Evolutionary conservation across 1,140 invertebrate species (phyloP), one percentile per base, ranked within the genome.

Genomic region (Hypsibius dujardini): DNA sequence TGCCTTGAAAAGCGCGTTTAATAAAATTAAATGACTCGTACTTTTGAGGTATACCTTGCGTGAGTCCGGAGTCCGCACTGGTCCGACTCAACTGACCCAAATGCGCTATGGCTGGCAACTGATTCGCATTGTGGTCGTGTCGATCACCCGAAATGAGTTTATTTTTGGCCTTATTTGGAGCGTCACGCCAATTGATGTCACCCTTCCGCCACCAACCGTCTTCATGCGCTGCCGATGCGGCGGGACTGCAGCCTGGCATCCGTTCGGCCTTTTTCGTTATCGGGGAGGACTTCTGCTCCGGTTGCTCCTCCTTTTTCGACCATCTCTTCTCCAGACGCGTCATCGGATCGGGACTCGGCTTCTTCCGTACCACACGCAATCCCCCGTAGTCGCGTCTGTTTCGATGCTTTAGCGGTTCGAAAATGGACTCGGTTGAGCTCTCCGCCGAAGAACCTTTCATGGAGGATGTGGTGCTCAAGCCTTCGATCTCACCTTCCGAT

Each of bases 401-500:
- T 56, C 7, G n/a, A 56, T 56, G 50, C 28, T 28, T 28, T 56
- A 56, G 50, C 7, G 50, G 50, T n/a, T 56, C 50, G n/a, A 56
- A 56, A 12, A 56, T n/a, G 50, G 50, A 56, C n/a, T 56, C 50
- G n/a, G 50, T 12, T n/a, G 50, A 56, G n/a, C 50, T 56, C 50
- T n/a, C n/a, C 7, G 50, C n/a, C 7, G 50, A 56, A 56, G 50
- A 56, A 56, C 7, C n/a, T 0, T 56, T 56, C 7, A n/a, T n/a
- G 50, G 50, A 56, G 7, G 7, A n/a, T 56, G 7, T n/a, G n/a
- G 0, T 12, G n/a, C 50, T 7, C 7, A 56, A 12, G 7, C 50
- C 50, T 56, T 56, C 50, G 7, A n/a, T n/a, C n/a, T 56, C 50
- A 56, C n/a, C n/a, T n/a, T 56, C 50, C 50, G 50, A 56, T n/a